These are phyloP conservation scores for Loripinus fragilis DNA, from an alignment of 2,888 invertebrate species.

Conservation along the genomic window DNA sequence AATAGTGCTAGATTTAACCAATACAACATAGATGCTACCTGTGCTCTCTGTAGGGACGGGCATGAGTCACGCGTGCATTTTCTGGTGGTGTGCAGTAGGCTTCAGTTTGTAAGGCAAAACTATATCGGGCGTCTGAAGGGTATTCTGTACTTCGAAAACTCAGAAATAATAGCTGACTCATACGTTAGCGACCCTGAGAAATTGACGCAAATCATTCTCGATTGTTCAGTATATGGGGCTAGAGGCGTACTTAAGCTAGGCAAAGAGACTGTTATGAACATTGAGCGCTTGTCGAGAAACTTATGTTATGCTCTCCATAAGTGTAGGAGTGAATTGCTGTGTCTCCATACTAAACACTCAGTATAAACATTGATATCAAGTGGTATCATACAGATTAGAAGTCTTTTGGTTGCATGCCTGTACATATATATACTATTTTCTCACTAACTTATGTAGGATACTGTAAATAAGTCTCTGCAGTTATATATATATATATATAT, in stretches of 20 bases:
- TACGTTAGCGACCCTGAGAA: neutral
- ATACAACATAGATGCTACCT: neutral
- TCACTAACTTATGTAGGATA: too few relatives aligned
- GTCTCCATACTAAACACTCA: too few relatives aligned
- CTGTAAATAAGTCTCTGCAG: too few relatives aligned
- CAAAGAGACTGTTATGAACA: neutral
- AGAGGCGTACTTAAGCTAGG: neutral
- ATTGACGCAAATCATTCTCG: neutral
- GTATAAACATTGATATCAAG: too few relatives aligned
- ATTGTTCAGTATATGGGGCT: neutral
- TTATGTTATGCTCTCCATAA: neutral
- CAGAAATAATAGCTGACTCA: neutral
- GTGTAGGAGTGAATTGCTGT: neutral
- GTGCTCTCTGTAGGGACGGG: neutral
- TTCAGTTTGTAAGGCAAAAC: neutral
- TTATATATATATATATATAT: too few relatives aligned
- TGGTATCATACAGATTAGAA: too few relatives aligned
- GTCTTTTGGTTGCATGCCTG: too few relatives aligned
- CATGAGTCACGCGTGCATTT: neutral
- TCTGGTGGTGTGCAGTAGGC: conserved; percentile 1
- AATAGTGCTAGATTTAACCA: conserved; percentile 6
- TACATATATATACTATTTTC: too few relatives aligned
- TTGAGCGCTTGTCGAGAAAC: neutral
- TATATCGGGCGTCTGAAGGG: neutral
- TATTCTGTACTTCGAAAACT: neutral